Evolutionary conservation across 1,140 invertebrate species (phyloP).

Genomic region (Papilio glaucus): DNA sequence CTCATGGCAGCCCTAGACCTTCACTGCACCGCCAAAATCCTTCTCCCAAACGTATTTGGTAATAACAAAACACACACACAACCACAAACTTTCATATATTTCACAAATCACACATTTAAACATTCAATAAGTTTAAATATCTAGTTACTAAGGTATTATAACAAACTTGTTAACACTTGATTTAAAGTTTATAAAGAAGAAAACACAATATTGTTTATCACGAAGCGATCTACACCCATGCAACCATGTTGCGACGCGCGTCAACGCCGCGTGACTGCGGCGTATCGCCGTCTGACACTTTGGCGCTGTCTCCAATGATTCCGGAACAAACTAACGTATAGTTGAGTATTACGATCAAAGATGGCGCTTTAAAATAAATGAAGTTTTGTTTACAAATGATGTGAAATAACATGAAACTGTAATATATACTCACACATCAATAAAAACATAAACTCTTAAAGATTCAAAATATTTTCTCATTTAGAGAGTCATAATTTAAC

Average conservation of each 20-base stretch:
- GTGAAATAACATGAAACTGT: not conserved
- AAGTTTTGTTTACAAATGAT: conserved; percentile 49
- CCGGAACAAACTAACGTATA: conserved; percentile 51
- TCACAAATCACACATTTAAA: conserved; percentile 57
- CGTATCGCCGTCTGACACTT: conserved; percentile 76
- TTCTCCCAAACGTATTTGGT: conserved; percentile 61
- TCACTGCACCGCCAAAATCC: conserved; percentile 77
- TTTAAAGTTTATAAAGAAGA: conserved; percentile 66
- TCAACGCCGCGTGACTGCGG: conserved; percentile 81
- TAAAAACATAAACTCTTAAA: not conserved
- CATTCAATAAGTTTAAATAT: conserved; percentile 44
- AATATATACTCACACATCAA: not conserved
- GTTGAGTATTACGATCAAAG: conserved; percentile 46
- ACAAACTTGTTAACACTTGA: conserved; percentile 46
- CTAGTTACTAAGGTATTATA: conserved; percentile 49
- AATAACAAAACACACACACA: conserved; percentile 78
- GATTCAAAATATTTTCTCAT: not conserved
- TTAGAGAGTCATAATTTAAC: not conserved
- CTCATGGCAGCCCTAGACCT: conserved; percentile 76
- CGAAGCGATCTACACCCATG: conserved; percentile 74
- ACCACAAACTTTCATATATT: conserved; percentile 65
- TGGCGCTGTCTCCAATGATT: conserved; percentile 57
- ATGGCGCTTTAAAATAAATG: conserved; percentile 58
- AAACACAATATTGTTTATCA: conserved; percentile 76
- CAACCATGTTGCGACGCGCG: conserved; percentile 77